Evolutionary conservation across 2,113 vertebrate genomes (phyloP), one percentile per base, ranked within the genome.

Genomic region (Osmerus eperlanus): DNA sequence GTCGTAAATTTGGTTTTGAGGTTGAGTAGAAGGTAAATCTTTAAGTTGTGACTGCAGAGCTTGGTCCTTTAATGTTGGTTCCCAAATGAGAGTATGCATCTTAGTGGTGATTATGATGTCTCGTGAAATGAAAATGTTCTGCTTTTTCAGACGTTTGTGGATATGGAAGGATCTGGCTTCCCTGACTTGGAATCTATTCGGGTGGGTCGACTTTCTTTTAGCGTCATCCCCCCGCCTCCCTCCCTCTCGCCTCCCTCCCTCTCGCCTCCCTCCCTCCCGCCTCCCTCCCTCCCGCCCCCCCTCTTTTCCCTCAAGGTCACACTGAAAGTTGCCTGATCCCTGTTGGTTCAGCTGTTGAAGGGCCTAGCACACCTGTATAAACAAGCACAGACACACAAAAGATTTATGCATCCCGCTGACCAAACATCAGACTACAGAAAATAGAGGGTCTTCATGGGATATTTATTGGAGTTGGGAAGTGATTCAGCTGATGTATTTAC

Each of bases 91-190:
- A 47, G 41, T 47, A 47, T 47, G 41, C 41, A 47, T 47, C 9
- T 47, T 47, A 12, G 41, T 47, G 41, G 8, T 47, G 41, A 47
- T 47, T 7, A 47, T 47, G 41, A 47, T 9, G 9, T 9, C 41
- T 11, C 7, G 9, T 11, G 41, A 47, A 9, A 47, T 47, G 9
- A 47, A 47, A 47, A 64, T 28, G 14, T 9, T 63, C 60, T 1
- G 72, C 29, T 70, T 51, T 71, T 54, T 59, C 47, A 99, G 97
- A 96, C 95, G 0, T 98, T 95, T 85, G 83, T 95, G 0, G 97
- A 98, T 86, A 98, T 98, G 96, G 97, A 99, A 81, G 96, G 95
- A 0, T 99, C 97, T 0, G 97, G 96, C 67, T 94, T 92, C 0
- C 71, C 90, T 0, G 94, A 96, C 69, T 54, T 90, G 83, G 94